phyloP scores from a whole-genome alignment of 2,888 invertebrate species.

The Torymus tubicola region DNA sequence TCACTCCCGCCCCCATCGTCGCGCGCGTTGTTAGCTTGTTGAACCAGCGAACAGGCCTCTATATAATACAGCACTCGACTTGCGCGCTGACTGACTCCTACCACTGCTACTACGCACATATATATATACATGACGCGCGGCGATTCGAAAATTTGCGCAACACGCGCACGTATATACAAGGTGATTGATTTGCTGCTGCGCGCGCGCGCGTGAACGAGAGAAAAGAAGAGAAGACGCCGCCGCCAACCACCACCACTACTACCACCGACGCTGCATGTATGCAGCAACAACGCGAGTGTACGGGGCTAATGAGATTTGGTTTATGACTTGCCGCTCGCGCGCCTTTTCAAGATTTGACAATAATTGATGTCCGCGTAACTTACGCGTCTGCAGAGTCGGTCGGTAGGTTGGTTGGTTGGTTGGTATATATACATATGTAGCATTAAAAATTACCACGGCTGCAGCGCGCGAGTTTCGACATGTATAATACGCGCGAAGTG shows the following conservation, averaged over 20 bases:
- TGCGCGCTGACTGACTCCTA: too few species aligned
- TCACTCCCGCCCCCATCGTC: background rate
- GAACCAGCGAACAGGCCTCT: too few species aligned
- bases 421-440: slow-evolving; percentile 1
- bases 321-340: slow-evolving; percentile 39
- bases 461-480: too few species aligned
- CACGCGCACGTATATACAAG: slow-evolving; percentile 8
- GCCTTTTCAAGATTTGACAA: slow-evolving; percentile 45
- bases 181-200: slow-evolving; percentile 50
- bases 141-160: slow-evolving; percentile 39
- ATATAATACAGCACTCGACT: too few species aligned
- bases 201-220: background rate
- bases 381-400: background rate
- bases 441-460: slow-evolving; percentile 14
- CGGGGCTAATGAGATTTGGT: slow-evolving; percentile 51
- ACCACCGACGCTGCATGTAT: background rate
- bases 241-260: too few species aligned
- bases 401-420: too few species aligned
- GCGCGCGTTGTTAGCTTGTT: too few species aligned
- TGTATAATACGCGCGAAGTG: too few species aligned
- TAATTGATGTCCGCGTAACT: slow-evolving; percentile 52
- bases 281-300: background rate
- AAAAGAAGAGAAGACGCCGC: background rate
- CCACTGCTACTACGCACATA: too few species aligned
- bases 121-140: slow-evolving; percentile 8